Conservation (phyloP, 2,113 vertebrate species). For the Monarcha castaneiventris region DNA sequence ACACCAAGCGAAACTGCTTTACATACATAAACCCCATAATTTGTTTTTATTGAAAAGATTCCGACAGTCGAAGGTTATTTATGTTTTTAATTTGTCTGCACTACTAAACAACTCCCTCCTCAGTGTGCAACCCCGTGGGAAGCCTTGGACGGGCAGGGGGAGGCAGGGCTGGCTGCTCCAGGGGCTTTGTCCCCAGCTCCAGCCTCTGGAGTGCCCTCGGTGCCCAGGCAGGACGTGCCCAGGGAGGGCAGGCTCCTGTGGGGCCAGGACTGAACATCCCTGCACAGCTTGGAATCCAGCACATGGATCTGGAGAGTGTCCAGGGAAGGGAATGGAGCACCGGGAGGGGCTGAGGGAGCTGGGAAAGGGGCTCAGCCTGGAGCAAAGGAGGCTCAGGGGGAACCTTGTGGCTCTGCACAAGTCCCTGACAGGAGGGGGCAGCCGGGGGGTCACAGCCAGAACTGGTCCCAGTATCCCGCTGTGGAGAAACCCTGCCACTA, state of each 20-base stretch:
- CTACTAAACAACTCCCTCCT: constrained; percentile 64
- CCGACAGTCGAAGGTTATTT: constrained; percentile 65
- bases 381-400: background rate
- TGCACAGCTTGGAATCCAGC: background rate
- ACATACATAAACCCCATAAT: constrained; percentile 73
- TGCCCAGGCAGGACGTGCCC: background rate
- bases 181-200: background rate
- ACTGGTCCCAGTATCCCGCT: fast-evolving
- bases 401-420: background rate
- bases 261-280: background rate
- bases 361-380: background rate
- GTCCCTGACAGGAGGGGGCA: background rate
- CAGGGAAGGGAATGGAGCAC: background rate
- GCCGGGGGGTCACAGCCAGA: background rate
- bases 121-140: background rate
- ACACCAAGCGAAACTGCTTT: constrained; percentile 55
- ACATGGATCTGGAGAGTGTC: background rate
- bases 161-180: background rate
- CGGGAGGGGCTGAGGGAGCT: background rate
- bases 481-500: too few species aligned
- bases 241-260: background rate
- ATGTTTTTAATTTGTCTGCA: constrained; percentile 75
- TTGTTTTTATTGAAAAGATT: constrained; percentile 74
- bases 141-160: background rate
- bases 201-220: fast-evolving